Conservation (phyloP, 2,113 vertebrate species). For the Ageneiosus marmoratus region DNA sequence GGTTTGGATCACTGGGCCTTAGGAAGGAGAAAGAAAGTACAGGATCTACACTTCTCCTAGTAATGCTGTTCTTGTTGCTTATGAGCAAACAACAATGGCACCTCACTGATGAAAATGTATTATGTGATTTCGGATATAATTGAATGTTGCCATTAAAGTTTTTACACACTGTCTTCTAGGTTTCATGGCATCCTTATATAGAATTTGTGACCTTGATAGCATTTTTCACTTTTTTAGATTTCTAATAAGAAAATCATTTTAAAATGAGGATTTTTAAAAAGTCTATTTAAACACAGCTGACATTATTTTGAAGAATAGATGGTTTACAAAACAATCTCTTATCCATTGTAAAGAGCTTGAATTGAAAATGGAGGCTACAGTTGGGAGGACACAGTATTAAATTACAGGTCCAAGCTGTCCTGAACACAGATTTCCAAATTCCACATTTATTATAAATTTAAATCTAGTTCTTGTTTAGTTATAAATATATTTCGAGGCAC, state of each 20-base stretch:
- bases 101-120: background rate
- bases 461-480: background rate
- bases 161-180: background rate
- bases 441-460: background rate
- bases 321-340: background rate
- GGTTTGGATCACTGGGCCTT: slow-evolving; percentile 68
- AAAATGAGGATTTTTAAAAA: too few relatives aligned
- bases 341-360: background rate
- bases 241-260: background rate
- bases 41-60: slow-evolving; percentile 32
- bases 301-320: background rate
- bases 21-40: slow-evolving; percentile 55
- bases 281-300: background rate
- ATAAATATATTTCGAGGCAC: background rate
- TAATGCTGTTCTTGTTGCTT: slow-evolving; percentile 10
- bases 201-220: background rate
- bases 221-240: background rate
- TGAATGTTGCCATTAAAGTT: background rate
- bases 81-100: background rate
- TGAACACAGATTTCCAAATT: background rate
- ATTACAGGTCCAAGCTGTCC: background rate
- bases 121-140: slow-evolving; percentile 10
- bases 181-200: background rate
- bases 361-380: background rate
- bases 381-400: background rate